These are phyloP conservation scores for Sakesphorus luctuosus DNA, from an alignment of 2,113 vertebrate species.

Conservation along the genomic window DNA sequence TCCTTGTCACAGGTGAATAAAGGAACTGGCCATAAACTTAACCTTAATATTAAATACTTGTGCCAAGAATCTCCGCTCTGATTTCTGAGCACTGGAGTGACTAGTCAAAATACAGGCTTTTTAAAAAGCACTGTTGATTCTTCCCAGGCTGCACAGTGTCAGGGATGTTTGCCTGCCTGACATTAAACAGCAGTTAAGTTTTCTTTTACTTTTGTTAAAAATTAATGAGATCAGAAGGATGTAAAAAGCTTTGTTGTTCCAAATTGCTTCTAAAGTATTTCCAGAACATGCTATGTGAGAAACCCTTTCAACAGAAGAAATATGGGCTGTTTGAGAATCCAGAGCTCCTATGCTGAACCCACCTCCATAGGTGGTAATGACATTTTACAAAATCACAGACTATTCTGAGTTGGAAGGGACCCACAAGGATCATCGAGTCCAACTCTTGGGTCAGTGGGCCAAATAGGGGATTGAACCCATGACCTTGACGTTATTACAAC, in stretches of 20 bases:
- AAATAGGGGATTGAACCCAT: no score
- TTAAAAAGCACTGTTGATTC: background rate
- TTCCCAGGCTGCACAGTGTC: background rate
- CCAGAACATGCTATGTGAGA: background rate
- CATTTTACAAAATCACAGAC: background rate
- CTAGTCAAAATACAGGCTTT: background rate
- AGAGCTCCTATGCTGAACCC: background rate
- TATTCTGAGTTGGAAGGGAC: no score
- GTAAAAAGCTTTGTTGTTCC: background rate
- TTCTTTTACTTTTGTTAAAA: background rate
- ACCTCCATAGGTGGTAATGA: background rate
- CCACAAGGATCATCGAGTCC: no score
- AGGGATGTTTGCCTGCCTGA: background rate
- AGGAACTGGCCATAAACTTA: background rate
- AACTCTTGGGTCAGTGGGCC: no score
- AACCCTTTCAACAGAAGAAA: background rate
- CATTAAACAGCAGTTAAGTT: background rate
- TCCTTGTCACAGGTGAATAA: background rate
- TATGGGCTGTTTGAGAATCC: background rate
- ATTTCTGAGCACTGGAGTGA: background rate
- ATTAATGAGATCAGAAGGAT: background rate
- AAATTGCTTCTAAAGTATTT: background rate
- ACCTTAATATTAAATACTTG: background rate
- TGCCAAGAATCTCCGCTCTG: background rate
- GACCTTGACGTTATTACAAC: no score